Conservation (phyloP, 1,140 invertebrate genomes). For the Diprion similis region DNA sequence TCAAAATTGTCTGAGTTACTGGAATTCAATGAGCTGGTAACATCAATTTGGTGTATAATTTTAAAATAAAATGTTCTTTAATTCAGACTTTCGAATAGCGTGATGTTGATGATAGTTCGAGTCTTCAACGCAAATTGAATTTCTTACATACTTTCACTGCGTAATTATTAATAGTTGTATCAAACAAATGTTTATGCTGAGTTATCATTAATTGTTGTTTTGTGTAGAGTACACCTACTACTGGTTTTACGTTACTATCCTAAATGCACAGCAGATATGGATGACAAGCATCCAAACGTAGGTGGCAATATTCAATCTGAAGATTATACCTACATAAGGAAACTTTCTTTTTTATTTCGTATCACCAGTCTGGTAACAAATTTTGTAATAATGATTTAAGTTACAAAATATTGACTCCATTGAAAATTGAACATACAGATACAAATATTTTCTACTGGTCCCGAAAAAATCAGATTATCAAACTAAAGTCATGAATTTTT, state of each 20-base stretch:
- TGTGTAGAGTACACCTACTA: neutral
- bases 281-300: too few relatives aligned
- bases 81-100: neutral
- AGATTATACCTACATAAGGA: too few relatives aligned
- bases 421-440: too few relatives aligned
- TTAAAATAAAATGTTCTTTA: conserved; percentile 2
- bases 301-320: too few relatives aligned
- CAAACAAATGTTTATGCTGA: neutral
- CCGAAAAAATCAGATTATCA: too few relatives aligned
- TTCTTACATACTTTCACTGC: neutral
- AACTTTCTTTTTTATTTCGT: too few relatives aligned
- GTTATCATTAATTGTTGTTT: neutral
- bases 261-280: too few relatives aligned
- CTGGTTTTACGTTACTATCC: too few relatives aligned
- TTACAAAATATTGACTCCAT: too few relatives aligned
- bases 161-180: neutral
- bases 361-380: too few relatives aligned
- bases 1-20: conserved; percentile 66
- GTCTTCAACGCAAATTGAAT: neutral
- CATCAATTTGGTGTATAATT: neutral
- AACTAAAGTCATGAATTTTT: neutral
- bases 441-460: too few relatives aligned
- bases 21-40: neutral
- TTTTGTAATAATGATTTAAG: too few relatives aligned
- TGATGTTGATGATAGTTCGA: neutral